Base-by-base conservation (phyloP, 1,140 invertebrate genomes). In the Drosophila rufa region DNA sequence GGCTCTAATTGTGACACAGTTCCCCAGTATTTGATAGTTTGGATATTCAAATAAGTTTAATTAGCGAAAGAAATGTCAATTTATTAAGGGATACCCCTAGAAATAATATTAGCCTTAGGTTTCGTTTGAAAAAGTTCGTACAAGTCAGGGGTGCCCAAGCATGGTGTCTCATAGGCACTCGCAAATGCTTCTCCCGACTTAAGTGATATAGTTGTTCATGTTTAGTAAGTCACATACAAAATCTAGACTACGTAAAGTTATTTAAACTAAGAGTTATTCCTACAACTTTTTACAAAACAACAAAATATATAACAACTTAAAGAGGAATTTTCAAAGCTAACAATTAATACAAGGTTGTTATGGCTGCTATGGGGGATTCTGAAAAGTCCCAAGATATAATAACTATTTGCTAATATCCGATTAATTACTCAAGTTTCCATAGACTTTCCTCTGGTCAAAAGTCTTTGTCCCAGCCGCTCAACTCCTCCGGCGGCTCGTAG, bases 401-500 rank as follows among this genome's bases (percentile, higher is more conserved):
- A 36, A 15, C 58, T 50, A 36, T 15, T 6, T 27, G 12, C 67
- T 57, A 58, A 58, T 71, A 48, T 71, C 68, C 25, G 50, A 73
- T n/a, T 22, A 50, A 19, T 42, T 30, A 38, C 25, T 7, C 30
- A 25, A 6, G 6, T 15, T 45, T 38, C 25, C 40, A 38, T 38
- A 12, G 48, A 62, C 55, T 33, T 22, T 38, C 0, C 17, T n/a
- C 5, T 1, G 12, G 7, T 55, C 92, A 95, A 82, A 96, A 96
- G 69, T 96, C 95, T 47, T 93, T 91, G 84, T 96, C 96, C 96
- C 96, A 96, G 11, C 96, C 96, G 17, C 95, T 95, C 8, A 93
- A 93, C 75, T 96, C 96, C 80, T 96, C 95, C 0, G 95, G 95
- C 3, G 95, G 96, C 42, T 94, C 93, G 60, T 94, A 94, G 48